A percentile compares a stretch with the other conserved stretches of the same genome.
Evolutionary conservation across 2,113 vertebrate genomes (phyloP).

Genomic region (Bubo bubo): DNA sequence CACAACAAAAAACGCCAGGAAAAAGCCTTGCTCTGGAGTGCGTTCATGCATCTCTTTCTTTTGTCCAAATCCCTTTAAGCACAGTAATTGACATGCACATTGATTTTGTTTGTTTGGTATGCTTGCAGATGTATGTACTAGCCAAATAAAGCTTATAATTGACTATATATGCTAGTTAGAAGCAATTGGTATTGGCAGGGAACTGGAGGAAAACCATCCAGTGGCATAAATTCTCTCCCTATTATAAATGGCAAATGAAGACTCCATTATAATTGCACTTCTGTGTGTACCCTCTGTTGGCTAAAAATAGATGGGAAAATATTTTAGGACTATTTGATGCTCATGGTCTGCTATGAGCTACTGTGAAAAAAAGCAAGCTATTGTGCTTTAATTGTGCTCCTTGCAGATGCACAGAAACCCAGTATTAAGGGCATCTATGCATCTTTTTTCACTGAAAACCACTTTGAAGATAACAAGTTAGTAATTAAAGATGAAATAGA

Average conservation of each 20-base stretch:
- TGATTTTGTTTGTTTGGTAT: background rate
- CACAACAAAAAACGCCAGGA: background rate
- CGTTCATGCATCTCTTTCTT: background rate
- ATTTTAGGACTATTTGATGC: background rate
- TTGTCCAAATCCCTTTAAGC: background rate
- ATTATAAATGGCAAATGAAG: background rate
- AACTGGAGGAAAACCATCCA: background rate
- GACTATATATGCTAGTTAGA: background rate
- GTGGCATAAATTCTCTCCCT: background rate
- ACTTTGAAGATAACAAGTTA: background rate
- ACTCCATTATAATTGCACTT: background rate
- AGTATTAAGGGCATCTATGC: background rate
- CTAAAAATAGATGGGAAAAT: slow-evolving; percentile 54
- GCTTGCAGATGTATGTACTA: background rate
- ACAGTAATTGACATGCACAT: slow-evolving; percentile 21
- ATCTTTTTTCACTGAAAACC: background rate
- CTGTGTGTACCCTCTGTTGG: background rate
- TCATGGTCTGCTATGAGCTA: background rate
- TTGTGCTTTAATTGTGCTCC: background rate
- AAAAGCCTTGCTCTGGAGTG: background rate
- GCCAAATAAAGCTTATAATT: slow-evolving; percentile 22
- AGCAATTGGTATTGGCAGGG: slow-evolving; percentile 1
- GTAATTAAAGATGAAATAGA: background rate
- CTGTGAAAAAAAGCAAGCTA: background rate
- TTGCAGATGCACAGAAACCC: background rate